These are phyloP conservation scores for Oncorhynchus mykiss DNA, from an alignment of 2,113 vertebrate species.

Conservation along the genomic window DNA sequence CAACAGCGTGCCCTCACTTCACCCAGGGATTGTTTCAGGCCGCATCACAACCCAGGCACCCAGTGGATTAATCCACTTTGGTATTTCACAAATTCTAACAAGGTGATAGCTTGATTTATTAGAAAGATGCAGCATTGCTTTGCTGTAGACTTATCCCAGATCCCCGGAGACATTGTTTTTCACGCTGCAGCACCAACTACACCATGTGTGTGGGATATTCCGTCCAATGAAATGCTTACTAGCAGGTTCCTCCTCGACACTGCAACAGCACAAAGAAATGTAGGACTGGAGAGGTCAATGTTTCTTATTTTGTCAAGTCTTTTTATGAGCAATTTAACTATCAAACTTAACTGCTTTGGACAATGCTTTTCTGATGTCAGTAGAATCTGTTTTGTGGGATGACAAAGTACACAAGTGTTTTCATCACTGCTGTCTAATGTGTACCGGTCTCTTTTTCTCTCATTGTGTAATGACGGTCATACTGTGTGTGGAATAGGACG, in stretches of 20 bases:
- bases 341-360: neutral
- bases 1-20: neutral
- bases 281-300: neutral
- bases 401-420: neutral
- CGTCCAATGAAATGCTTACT: too few relatives aligned
- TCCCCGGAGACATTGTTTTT: neutral
- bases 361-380: neutral
- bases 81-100: constrained; percentile 66
- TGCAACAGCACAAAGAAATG: neutral
- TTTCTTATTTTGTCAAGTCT: neutral
- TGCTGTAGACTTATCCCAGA: constrained; percentile 3
- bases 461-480: neutral
- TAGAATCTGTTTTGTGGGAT: neutral
- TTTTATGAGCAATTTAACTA: neutral
- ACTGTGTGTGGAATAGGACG: too few relatives aligned
- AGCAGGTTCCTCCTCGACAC: too few relatives aligned
- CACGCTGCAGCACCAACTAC: neutral
- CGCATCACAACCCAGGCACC: constrained; percentile 3
- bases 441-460: neutral
- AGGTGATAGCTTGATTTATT: constrained; percentile 28
- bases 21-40: constrained; percentile 1
- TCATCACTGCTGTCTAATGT: neutral
- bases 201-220: too few relatives aligned
- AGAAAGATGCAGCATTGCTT: constrained; percentile 4
- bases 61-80: constrained; percentile 55